Evolutionary conservation across 1,140 invertebrate species (phyloP), one percentile per base, ranked within the genome.

Genomic region (Calliopsis andreniformis): DNA sequence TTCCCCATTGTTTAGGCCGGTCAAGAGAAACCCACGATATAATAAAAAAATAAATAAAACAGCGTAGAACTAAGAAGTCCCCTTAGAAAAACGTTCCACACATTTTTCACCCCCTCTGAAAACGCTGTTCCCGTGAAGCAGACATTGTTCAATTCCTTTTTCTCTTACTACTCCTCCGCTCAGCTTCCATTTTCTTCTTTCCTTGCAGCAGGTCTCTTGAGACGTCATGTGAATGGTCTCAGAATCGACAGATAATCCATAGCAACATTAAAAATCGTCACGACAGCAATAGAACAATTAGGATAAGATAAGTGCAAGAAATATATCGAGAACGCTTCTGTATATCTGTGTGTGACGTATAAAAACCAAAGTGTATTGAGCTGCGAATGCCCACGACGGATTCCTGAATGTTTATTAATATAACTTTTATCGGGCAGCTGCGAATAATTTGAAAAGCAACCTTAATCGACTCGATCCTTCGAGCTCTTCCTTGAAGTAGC

Each of bases 301-400:
- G 18, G 55, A 61, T 53, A 53, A 55, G 10, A 53, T 25, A 14
- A 59, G 47, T 78, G 76, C 70, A 66, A n/a, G 43, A 58, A 75
- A n/a, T 45, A 73, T 39, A 10, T 51, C 10, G 20, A 32, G 66
- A 35, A 61, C 35, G 67, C 14, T 23, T 67, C 5, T 0, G 45
- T n/a, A 6, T 39, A 10, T 39, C 45, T 62, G 25, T 0, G n/a
- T 55, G 64, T 62, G 25, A 51, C 20, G 16, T 78, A 75, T 42
- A 66, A 61, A 79, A 79, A 75, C 14, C 63, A 76, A 76, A 56
- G 45, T 45, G 55, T 76, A 61, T 69, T 63, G 78, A 79, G 72
- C 64, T 76, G 58, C 47, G 32, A 63, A 69, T 66, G 72, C 64
- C 49, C 64, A 69, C 32, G 72, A 76, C 64, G 64, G 78, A 79